Percentiles rank a stretch among this genome's conserved stretches.
Evolutionary conservation across 2,113 vertebrate species (phyloP).

Genomic region (Galbula dea): DNA sequence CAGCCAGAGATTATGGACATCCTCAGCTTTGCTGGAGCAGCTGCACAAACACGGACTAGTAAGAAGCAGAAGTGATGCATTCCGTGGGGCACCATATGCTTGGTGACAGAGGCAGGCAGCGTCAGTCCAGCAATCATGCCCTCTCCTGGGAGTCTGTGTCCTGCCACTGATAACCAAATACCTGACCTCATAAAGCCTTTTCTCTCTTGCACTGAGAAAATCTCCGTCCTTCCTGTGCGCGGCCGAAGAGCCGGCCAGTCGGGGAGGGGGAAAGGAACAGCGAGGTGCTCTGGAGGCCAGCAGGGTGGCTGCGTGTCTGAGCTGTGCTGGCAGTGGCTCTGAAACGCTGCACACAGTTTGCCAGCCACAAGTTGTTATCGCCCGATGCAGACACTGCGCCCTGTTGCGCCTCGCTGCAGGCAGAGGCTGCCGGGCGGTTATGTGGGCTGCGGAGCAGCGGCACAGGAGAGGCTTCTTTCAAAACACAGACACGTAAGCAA

Average conservation of each 20-base stretch:
- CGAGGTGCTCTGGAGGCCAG: background rate
- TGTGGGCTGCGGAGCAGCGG: background rate
- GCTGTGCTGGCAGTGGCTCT: fast-evolving
- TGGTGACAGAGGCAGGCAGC: background rate
- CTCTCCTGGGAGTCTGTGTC: background rate
- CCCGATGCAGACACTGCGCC: background rate
- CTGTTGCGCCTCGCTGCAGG: fast-evolving
- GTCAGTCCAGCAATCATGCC: fast-evolving
- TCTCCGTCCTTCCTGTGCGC: fast-evolving
- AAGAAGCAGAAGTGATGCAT: background rate
- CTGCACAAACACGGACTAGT: fast-evolving
- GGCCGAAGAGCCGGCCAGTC: fast-evolving
- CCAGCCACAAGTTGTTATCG: background rate
- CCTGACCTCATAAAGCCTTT: background rate
- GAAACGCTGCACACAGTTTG: background rate
- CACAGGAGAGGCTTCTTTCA: background rate
- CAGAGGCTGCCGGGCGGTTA: background rate
- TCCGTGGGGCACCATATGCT: background rate
- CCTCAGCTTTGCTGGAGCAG: background rate
- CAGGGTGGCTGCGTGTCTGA: fast-evolving
- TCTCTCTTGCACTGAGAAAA: background rate
- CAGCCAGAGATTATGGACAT: background rate
- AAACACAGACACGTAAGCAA: constrained; percentile 34
- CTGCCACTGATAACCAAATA: background rate
- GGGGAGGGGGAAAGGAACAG: fast-evolving